A percentile compares a stretch with the other conserved stretches of the same genome.
Conservation (phyloP, 2,888 invertebrate genomes). For the Erannis defoliaria region DNA sequence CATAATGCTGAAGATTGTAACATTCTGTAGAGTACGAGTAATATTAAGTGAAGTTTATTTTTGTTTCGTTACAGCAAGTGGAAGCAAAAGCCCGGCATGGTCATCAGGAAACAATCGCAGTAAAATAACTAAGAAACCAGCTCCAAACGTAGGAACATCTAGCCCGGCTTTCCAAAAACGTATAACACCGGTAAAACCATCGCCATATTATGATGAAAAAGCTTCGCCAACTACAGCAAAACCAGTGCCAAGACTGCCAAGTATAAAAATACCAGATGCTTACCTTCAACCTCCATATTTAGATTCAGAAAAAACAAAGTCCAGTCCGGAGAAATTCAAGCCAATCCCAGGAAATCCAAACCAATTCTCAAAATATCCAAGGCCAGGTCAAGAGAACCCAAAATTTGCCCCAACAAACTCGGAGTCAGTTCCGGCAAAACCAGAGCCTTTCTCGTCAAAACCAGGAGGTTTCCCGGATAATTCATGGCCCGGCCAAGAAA, state of each 20-base stretch:
- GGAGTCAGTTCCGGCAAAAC: not conserved
- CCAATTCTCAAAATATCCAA: not conserved
- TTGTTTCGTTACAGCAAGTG: not conserved
- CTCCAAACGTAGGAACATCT: not conserved
- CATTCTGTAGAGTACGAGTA: too few species aligned
- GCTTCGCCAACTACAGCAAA: not conserved
- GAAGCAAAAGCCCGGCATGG: too few species aligned
- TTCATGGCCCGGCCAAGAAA: not conserved
- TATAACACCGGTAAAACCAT: not conserved
- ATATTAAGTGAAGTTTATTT: too few species aligned
- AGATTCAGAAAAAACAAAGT: not conserved
- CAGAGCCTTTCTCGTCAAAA: not conserved
- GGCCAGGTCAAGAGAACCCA: not conserved
- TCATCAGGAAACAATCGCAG: too few species aligned
- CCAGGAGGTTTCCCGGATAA: too few species aligned
- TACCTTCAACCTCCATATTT: not conserved
- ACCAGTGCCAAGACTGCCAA: too few species aligned
- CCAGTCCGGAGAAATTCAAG: not conserved
- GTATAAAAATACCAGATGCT: not conserved
- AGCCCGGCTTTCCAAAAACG: not conserved
- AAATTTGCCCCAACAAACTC: not conserved
- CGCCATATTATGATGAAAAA: not conserved
- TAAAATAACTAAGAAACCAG: conserved; percentile 1
- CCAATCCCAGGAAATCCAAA: not conserved
- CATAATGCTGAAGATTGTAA: too few species aligned